Evolutionary conservation across 1,140 invertebrate species (phyloP).

Genomic region (Pseudomyrmex gracilis): DNA sequence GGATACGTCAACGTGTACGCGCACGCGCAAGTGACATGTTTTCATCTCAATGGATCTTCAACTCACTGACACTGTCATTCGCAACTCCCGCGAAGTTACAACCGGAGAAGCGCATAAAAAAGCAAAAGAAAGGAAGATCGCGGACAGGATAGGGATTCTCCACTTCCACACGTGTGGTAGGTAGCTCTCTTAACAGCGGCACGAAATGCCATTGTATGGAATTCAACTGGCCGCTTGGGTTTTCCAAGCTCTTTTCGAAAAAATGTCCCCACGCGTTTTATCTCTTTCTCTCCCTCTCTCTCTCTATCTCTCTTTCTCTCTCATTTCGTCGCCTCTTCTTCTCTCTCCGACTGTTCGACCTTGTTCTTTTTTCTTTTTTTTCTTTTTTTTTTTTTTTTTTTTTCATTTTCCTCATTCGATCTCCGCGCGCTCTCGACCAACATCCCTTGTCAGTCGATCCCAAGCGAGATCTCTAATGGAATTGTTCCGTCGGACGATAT

Average conservation of each 20-base stretch:
- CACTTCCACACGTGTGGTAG: slow-evolving; percentile 28
- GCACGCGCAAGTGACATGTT: background rate
- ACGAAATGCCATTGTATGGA: slow-evolving; percentile 53
- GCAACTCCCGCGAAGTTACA: background rate
- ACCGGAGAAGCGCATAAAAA: background rate
- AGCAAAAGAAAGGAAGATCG: slow-evolving; percentile 17
- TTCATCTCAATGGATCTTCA: background rate
- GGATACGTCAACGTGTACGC: too few relatives aligned
- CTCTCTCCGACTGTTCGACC: background rate
- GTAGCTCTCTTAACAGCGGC: slow-evolving; percentile 4
- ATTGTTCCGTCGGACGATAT: slow-evolving; percentile 72
- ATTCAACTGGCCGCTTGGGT: slow-evolving; percentile 57
- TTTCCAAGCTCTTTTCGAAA: slow-evolving; percentile 53
- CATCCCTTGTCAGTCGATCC: slow-evolving; percentile 71
- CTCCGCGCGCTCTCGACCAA: slow-evolving; percentile 49
- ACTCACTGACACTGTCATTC: background rate
- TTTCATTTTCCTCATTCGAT: slow-evolving; percentile 62
- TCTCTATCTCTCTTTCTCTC: background rate
- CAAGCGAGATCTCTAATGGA: slow-evolving; percentile 73
- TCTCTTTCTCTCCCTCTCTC: background rate
- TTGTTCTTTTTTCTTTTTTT: background rate
- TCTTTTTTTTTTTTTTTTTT: background rate
- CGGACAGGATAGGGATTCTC: slow-evolving; percentile 10
- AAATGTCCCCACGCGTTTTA: slow-evolving; percentile 58
- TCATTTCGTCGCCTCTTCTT: background rate